phyloP scores from a whole-genome alignment of 1,140 invertebrate species.

The Heterodera schachtii region DNA sequence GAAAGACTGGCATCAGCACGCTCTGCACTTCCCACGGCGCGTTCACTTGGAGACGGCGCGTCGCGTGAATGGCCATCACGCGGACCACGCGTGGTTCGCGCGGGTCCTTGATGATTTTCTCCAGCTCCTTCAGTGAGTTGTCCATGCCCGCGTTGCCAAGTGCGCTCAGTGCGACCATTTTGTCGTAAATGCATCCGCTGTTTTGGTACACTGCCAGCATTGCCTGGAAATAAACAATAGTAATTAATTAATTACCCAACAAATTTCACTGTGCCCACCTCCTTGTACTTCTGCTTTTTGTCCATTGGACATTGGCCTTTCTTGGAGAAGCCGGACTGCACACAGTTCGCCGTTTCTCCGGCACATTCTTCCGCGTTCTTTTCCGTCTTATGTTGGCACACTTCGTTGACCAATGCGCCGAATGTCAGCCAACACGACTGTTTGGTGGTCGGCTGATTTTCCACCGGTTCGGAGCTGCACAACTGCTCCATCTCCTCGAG shows the following conservation, averaged over 20 bases:
- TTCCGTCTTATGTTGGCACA: slow-evolving; percentile 40
- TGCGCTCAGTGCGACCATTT: slow-evolving; percentile 47
- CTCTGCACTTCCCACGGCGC: slow-evolving; percentile 47
- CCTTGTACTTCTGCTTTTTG: slow-evolving; percentile 49
- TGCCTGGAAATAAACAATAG: slow-evolving; percentile 28
- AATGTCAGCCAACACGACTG: slow-evolving; percentile 47
- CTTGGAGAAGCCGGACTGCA: slow-evolving; percentile 26
- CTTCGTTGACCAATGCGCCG: slow-evolving; percentile 41
- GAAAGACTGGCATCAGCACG: slow-evolving; percentile 50
- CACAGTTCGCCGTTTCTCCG: background rate
- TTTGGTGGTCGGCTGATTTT: slow-evolving; percentile 29
- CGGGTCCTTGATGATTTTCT: slow-evolving; percentile 44
- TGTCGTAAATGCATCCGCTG: slow-evolving; percentile 48
- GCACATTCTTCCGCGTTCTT: slow-evolving; percentile 32
- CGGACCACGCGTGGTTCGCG: slow-evolving; percentile 40
- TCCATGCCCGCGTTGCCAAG: slow-evolving; percentile 52
- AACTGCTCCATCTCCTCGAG: slow-evolving; percentile 30
- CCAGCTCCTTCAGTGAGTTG: slow-evolving; percentile 42
- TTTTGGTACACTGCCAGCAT: slow-evolving; percentile 42
- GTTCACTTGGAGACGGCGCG: slow-evolving; percentile 37
- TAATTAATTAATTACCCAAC: background rate
- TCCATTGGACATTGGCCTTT: slow-evolving; percentile 42
- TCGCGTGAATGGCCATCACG: slow-evolving; percentile 40
- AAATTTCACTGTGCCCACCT: slow-evolving; percentile 10
- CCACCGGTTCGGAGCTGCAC: slow-evolving; percentile 36